Base-by-base conservation (phyloP, 2,113 vertebrate genomes). In the Nicator chloris region DNA sequence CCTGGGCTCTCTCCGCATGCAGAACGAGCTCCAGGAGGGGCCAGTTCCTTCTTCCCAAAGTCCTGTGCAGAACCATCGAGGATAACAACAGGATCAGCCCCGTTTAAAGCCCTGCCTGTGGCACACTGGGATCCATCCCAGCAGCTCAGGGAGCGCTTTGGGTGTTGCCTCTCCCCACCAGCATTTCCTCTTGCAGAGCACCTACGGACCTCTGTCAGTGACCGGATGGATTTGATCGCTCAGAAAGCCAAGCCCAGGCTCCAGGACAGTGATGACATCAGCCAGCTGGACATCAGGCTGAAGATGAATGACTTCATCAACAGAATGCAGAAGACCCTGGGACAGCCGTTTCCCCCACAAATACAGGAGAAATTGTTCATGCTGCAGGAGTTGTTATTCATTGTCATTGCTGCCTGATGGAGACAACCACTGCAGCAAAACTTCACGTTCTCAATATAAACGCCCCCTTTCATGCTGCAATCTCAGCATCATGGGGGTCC, bases 351-450 rank as follows among this genome's bases (percentile, higher is more conserved):
- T 11, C 98, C 98, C 20, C 86, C 79, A 4, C 98, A 98, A 51
- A 97, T 99, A 45, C 96, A 93, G 22, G 98, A 99, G 82, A 99
- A 98, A 22, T 92, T 99, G 71, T 90, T 77, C 22, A 95, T 98
- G 89, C 92, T 99, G n/a, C 96, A 94, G 56, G 96, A 97, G 51
- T 70, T 98, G 90, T 90, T 99, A 65, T 66, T 97, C 7, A 91
- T 91, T 30, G 13, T 88, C 37, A 35, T 50, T 30, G 15, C 57
- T 49, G 80, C 49, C 19, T 97, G 95, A 96, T 12, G 31, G 56
- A 75, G 47, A 86, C 56, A 44, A 26, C 27, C n/a, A 30, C 59
- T 61, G 35, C 3, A 1, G 71, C 45, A 82, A 15, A 66, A 10
- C 17, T 60, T 78, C 2, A 9, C 2, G 2, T 71, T 75, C 72